Evolutionary conservation across 2,113 vertebrate genomes (phyloP), one percentile per base, ranked within the genome.

Genomic region (Parotia lawesii): DNA sequence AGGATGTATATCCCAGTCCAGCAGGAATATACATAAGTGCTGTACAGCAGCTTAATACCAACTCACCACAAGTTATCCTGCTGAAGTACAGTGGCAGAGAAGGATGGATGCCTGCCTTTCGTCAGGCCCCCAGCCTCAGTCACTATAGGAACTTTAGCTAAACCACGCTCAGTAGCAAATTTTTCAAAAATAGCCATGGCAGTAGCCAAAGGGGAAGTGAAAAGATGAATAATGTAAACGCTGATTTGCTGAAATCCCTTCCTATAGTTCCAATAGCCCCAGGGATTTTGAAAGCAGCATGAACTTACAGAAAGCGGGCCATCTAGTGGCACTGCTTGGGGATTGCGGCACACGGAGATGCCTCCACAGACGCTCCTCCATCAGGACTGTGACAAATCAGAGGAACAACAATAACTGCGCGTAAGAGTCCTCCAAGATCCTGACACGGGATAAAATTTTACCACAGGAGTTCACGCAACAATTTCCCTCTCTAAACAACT

Each of bases 201-300:
- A 65, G 17, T 29, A 90, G 13, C 23, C 40, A 60, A 80, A 90
- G 44, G 10, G n/a, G 80, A 91, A 81, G 48, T 11, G n/a, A 89
- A 81, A 64, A 78, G 5, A 33, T 14, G 27, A 65, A 35, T 33
- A 60, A 69, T 3, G 48, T 29, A 61, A 88, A 50, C 1, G 31
- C 23, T 27, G 57, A 66, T 29, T 72, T 15, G 22, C 12, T 53
- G 72, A 76, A 84, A 94, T 50, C 27, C 33, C 33, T 61, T 54
- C 38, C 31, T 5, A 0, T 6, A 15, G 10, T 75, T 57, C 57
- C 54, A 58, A 4, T 1, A 17, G 3, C 2, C 10, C 12, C 37
- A 2, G 33, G 10, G 11, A 33, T 10, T 75, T 18, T 19, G 51
- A 58, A 12, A 47, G 72, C 14, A 5, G 27, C 27, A 12, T 3